These are phyloP conservation scores for Tetragonisca angustula DNA, from an alignment of 2,888 invertebrate species.

Conservation along the genomic window DNA sequence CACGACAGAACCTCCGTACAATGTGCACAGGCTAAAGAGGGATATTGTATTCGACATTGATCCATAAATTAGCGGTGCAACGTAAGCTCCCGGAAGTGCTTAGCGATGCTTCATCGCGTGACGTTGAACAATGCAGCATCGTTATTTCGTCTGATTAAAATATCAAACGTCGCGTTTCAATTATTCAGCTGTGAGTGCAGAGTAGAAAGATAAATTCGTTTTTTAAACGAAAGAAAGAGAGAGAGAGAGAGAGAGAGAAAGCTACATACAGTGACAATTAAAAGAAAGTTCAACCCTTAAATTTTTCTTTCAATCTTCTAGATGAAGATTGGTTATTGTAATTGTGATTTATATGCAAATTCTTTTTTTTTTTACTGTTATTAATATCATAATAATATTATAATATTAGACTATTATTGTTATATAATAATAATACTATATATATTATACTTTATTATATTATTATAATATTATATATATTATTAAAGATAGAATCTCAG, in stretches of 20 bases:
- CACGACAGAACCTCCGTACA: not conserved
- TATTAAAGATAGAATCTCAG: too few species aligned
- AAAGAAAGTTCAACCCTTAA: too few species aligned
- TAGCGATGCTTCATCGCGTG: slow-evolving; percentile 31
- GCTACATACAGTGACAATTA: too few species aligned
- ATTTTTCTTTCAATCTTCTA: too few species aligned
- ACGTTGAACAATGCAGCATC: slow-evolving; percentile 12
- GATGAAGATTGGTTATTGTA: too few species aligned
- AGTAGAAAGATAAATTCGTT: not conserved
- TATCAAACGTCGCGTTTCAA: not conserved
- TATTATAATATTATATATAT: too few species aligned
- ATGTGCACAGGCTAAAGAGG: slow-evolving; percentile 4
- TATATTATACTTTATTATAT: too few species aligned
- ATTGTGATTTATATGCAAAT: too few species aligned
- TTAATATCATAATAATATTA: too few species aligned
- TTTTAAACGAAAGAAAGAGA: not conserved
- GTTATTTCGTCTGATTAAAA: slow-evolving; percentile 10
- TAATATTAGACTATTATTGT: too few species aligned
- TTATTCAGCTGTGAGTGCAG: not conserved
- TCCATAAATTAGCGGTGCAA: slow-evolving; percentile 40
- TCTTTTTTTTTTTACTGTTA: too few species aligned
- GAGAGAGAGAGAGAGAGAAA: not conserved
- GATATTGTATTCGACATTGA: slow-evolving; percentile 33
- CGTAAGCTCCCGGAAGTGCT: slow-evolving; percentile 30
- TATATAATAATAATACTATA: too few species aligned